Percentiles rank a stretch among this genome's conserved stretches.
These are phyloP conservation scores for Scomberomorus guttatus DNA, from an alignment of 2,797 vertebrate genomes.

Conservation along the genomic window DNA sequence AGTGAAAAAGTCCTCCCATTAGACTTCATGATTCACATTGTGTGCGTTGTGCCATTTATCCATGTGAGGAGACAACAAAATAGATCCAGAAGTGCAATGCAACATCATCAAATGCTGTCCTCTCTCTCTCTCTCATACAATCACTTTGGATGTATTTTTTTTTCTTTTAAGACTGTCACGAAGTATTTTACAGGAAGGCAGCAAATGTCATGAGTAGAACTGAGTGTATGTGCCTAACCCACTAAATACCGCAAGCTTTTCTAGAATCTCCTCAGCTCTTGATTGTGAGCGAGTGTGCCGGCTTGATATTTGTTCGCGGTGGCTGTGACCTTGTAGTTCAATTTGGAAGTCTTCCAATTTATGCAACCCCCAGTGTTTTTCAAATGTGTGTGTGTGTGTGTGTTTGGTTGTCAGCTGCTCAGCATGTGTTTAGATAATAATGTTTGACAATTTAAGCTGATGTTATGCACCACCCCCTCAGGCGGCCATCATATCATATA, in stretches of 20 bases:
- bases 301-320: constrained; percentile 7
- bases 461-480: constrained; percentile 12
- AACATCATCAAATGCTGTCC: not conserved
- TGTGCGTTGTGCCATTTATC: constrained; percentile 26
- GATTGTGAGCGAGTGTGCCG: constrained; percentile 13
- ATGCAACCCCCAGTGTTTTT: not conserved
- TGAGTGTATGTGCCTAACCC: constrained; percentile 14
- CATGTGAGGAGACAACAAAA: not conserved
- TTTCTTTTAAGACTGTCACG: not conserved
- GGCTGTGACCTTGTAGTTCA: constrained; percentile 39
- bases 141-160: not conserved
- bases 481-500: not conserved
- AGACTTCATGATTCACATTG: constrained; percentile 9
- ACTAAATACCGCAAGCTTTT: constrained; percentile 15
- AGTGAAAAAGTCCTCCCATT: constrained; percentile 12
- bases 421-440: constrained; percentile 36
- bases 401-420: constrained; percentile 29
- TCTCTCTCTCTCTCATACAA: not conserved
- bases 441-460: constrained; percentile 46
- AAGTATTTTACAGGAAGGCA: not conserved
- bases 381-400: constrained; percentile 2
- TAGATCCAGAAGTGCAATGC: constrained; percentile 15
- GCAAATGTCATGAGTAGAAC: constrained; percentile 9
- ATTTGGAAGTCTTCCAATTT: constrained; percentile 48
- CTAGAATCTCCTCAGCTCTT: constrained; percentile 27